A percentile compares a stretch with the other conserved stretches of the same genome.
Conservation (phyloP, 2,113 vertebrate genomes). For the Ardeotis arabs region DNA sequence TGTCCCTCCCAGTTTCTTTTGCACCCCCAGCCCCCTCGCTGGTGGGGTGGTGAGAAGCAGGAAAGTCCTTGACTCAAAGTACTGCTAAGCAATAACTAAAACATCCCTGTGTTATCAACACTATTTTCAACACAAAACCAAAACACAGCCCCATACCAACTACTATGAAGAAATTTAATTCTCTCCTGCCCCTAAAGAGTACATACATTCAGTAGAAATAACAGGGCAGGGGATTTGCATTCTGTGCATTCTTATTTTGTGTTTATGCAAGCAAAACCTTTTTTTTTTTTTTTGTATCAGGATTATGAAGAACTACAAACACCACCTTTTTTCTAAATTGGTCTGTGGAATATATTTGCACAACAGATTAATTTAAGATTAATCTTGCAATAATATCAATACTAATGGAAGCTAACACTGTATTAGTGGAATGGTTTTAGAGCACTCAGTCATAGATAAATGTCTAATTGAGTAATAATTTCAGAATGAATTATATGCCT, state of each 20-base stretch:
- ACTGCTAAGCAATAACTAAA: neutral
- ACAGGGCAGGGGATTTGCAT: too few relatives aligned
- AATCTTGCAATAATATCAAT: neutral
- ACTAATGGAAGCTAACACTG: neutral
- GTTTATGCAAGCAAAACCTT: too few relatives aligned
- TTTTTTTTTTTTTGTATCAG: too few relatives aligned
- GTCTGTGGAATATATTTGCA: neutral
- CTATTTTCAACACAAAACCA: neutral
- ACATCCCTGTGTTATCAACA: neutral
- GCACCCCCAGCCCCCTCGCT: fast-evolving
- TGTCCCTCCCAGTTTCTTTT: neutral
- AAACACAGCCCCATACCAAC: fast-evolving
- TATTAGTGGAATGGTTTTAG: neutral
- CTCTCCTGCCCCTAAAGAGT: neutral
- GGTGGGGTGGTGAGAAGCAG: neutral
- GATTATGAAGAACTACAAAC: neutral
- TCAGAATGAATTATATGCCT: neutral
- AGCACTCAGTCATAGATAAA: neutral
- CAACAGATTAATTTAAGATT: neutral
- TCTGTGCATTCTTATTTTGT: too few relatives aligned
- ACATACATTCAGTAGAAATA: neutral
- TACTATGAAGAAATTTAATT: neutral
- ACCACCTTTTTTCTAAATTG: neutral
- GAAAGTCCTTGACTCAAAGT: neutral
- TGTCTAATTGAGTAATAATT: neutral